phyloP scores from a whole-genome alignment of 2,888 invertebrate genomes.

The Yponomeuta plumbellus region DNA sequence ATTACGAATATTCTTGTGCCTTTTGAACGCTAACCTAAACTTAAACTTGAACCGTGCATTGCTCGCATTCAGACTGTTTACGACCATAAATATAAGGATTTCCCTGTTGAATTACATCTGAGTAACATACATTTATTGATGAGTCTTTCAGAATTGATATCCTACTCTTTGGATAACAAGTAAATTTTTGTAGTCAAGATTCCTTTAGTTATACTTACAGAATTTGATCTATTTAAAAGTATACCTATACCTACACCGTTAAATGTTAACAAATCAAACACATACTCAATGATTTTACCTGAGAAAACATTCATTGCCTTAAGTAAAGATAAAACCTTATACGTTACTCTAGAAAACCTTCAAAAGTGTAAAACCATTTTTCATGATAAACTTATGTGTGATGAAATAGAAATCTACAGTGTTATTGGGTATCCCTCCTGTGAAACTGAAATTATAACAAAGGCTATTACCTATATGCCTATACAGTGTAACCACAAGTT shows the following conservation, averaged over 20 bases:
- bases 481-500: background rate
- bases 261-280: background rate
- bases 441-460: background rate
- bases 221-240: background rate
- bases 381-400: background rate
- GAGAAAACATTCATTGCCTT: background rate
- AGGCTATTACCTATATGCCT: background rate
- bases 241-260: background rate
- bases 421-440: background rate
- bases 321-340: background rate
- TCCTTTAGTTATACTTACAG: no score
- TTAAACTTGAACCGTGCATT: no score
- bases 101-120: conserved; percentile 5
- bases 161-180: conserved; percentile 4
- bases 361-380: background rate
- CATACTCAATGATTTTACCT: background rate
- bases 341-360: background rate
- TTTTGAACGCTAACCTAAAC: no score
- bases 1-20: no score
- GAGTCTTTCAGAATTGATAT: conserved; percentile 6
- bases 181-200: no score
- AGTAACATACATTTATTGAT: conserved; percentile 14
- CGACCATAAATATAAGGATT: no score
- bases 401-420: background rate
- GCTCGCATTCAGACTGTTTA: no score